Base-by-base conservation (phyloP, 2,888 invertebrate species). In the Lasioglossum leucozonium region DNA sequence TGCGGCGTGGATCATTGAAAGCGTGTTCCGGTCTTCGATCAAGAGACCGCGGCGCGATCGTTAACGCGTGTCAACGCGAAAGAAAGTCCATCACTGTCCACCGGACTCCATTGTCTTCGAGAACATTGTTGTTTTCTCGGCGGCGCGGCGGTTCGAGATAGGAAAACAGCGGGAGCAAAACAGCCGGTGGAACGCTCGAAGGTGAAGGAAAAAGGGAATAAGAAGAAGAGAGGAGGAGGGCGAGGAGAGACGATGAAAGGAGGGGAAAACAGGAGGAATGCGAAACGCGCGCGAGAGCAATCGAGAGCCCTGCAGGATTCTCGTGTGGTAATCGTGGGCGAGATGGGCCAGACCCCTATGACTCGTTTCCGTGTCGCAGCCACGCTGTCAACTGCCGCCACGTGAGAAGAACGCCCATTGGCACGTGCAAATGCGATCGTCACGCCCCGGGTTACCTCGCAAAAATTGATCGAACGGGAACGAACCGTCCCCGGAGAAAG, bases 81-180 rank as follows among this genome's bases (percentile, higher is more conserved):
- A 37, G 81, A 78, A 79, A 82, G 85, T 90, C 82, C 81, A 85
- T 90, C 89, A 89, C 84, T 30, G 89, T 89, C 78, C 75, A 67
- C 1, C 30, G n/a, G 44, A 4, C 72, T 72, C 77, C 76, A 90
- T 89, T 89, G 87, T 90, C 74, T 90, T 67, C 42, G 58, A 8
- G 73, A 71, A 81, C 76, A 67, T 76, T 77, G 83, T 87, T 76
- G 76, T 65, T 65, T 26, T 26, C 58, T 22, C 51, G 51, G 22
- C 51, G 65, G 44, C 26, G 44, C 26, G 47, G 62, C 30, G 47
- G 37, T 34, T 40, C n/a, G 26, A 73, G 72, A 47, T 69, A 76
- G 73, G 40, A 37, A 62, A 47, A 74, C 55, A 75, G 67, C 4
- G 16, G 76, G 78, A 78, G 73, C 73, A 37, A 34, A 67, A 37